phyloP scores from a whole-genome alignment of 2,797 vertebrate genomes.

The Myiothlypis coronata region DNA sequence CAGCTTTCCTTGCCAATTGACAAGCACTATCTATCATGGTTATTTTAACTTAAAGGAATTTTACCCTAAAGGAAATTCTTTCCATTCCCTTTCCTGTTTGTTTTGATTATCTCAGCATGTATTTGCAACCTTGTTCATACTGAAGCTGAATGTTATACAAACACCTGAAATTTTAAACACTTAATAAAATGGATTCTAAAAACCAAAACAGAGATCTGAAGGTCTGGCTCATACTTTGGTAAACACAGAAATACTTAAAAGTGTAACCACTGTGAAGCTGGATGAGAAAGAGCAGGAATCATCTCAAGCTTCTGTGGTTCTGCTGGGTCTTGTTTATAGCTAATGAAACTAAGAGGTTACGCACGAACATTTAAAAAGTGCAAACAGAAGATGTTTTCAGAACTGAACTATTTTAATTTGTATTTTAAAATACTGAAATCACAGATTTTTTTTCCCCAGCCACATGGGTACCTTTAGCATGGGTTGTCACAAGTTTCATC shows the following conservation, averaged over 20 bases:
- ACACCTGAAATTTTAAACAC: background rate
- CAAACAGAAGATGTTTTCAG: background rate
- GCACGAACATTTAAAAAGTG: background rate
- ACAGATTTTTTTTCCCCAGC: background rate
- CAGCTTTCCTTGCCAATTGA: background rate
- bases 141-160: conserved; percentile 1
- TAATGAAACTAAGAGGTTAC: background rate
- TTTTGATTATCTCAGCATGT: background rate
- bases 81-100: conserved; percentile 19
- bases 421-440: background rate
- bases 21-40: background rate
- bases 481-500: conserved; percentile 43
- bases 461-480: background rate
- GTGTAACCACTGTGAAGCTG: background rate
- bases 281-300: background rate
- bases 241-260: conserved; percentile 14
- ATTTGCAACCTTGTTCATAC: background rate
- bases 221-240: background rate
- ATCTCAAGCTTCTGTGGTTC: background rate
- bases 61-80: conserved; percentile 46
- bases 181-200: background rate
- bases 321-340: background rate
- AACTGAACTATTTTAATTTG: background rate
- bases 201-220: conserved; percentile 16
- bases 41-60: conserved; percentile 14